Percentiles rank a stretch among this genome's conserved stretches.
phyloP scores from a whole-genome alignment of 2,113 vertebrate genomes.

The Entosphenus tridentatus region DNA sequence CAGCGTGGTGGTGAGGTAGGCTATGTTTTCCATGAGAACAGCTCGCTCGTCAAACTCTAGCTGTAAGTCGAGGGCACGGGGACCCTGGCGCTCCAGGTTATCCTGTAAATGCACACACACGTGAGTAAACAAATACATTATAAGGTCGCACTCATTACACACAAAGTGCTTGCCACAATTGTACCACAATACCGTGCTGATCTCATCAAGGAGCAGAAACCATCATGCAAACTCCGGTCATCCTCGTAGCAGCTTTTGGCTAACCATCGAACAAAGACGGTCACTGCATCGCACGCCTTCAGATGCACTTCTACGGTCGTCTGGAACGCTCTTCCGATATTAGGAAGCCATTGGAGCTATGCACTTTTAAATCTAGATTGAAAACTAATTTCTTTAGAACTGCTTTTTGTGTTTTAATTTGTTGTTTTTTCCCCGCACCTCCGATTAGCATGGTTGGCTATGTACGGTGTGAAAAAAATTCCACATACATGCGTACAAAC shows the following conservation, averaged over 20 bases:
- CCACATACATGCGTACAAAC: too few relatives aligned
- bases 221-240: neutral
- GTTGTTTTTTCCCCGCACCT: too few relatives aligned
- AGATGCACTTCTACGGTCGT: too few relatives aligned
- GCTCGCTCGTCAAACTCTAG: slow-evolving; percentile 72
- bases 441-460: too few relatives aligned
- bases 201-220: neutral
- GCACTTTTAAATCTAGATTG: too few relatives aligned
- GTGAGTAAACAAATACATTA: neutral
- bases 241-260: neutral
- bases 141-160: neutral
- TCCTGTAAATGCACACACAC: slow-evolving; percentile 28
- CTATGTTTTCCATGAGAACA: slow-evolving; percentile 70
- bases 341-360: too few relatives aligned
- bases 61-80: slow-evolving; percentile 55
- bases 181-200: neutral
- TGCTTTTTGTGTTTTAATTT: too few relatives aligned
- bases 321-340: too few relatives aligned
- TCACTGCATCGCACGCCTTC: too few relatives aligned
- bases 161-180: neutral
- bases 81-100: slow-evolving; percentile 67
- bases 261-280: too few relatives aligned
- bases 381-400: too few relatives aligned
- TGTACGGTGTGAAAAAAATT: too few relatives aligned
- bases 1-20: slow-evolving; percentile 74